phyloP scores from a whole-genome alignment of 2,113 vertebrate genomes.

The Centrocercus urophasianus region DNA sequence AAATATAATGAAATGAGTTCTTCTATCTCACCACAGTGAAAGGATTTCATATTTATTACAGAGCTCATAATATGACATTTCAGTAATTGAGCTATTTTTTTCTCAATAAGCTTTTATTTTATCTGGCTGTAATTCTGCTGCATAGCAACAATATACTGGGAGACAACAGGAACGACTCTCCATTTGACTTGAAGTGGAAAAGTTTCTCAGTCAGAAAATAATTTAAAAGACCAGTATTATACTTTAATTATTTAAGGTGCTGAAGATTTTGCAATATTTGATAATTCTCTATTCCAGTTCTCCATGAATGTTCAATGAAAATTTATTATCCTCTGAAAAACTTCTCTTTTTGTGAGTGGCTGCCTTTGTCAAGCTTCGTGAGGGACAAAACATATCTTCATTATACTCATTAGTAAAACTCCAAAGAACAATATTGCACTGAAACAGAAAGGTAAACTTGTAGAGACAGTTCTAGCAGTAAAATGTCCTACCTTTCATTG shows the following conservation, averaged over 20 bases:
- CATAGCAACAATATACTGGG: not conserved
- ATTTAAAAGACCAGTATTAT: not conserved
- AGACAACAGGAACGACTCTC: not conserved
- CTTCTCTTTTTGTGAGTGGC: not conserved
- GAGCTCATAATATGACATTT: not conserved
- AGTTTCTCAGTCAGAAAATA: not conserved
- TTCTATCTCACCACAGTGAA: not conserved
- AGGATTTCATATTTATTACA: not conserved
- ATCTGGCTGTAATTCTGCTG: not conserved
- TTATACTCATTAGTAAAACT: not conserved
- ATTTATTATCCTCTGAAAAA: too few relatives aligned
- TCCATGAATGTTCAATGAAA: too few relatives aligned
- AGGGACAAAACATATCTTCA: not conserved
- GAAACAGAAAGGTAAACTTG: not conserved
- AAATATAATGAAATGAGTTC: not conserved
- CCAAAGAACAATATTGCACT: not conserved
- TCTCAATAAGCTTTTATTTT: slow-evolving; percentile 22
- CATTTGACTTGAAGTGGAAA: not conserved
- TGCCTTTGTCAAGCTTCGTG: not conserved
- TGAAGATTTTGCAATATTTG: not conserved
- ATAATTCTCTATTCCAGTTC: not conserved
- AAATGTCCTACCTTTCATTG: not conserved
- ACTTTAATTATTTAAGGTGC: not conserved
- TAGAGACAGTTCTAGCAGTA: not conserved
- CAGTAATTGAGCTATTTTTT: not conserved